Evolutionary conservation across 2,888 invertebrate genomes (phyloP).

Genomic region (Hypomecis punctinalis): DNA sequence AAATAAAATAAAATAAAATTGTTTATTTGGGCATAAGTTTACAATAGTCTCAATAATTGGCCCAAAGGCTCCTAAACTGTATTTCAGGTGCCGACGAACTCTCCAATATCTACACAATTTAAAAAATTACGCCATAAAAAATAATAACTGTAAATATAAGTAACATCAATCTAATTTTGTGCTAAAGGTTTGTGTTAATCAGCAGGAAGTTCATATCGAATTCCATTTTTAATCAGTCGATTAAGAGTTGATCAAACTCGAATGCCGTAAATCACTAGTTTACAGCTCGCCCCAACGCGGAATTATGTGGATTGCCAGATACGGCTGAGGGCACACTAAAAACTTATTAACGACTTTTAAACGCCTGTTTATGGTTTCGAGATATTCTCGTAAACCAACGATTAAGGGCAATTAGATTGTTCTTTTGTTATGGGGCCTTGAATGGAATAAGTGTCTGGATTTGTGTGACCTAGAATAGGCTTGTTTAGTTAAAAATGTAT

Average conservation of each 20-base stretch:
- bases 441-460: conserved; percentile 13
- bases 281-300: conserved; percentile 53
- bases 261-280: conserved; percentile 41
- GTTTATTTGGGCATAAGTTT: no score
- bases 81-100: no score
- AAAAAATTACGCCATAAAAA: no score
- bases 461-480: conserved; percentile 6
- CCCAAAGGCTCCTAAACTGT: no score
- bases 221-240: conserved; percentile 10
- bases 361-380: conserved; percentile 55
- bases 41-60: no score
- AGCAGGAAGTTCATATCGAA: conserved; percentile 8
- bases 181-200: no score
- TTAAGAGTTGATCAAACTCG: conserved; percentile 17
- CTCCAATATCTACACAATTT: no score
- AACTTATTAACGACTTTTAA: conserved; percentile 58
- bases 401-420: conserved; percentile 47
- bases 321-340: conserved; percentile 54
- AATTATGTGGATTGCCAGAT: conserved; percentile 57
- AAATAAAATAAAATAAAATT: no score
- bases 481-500: no score
- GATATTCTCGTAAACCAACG: conserved; percentile 40
- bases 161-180: no score
- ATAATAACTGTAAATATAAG: no score
- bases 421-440: conserved; percentile 19